Conservation (phyloP, 2,888 invertebrate genomes). For the Platycheirus rosarum region DNA sequence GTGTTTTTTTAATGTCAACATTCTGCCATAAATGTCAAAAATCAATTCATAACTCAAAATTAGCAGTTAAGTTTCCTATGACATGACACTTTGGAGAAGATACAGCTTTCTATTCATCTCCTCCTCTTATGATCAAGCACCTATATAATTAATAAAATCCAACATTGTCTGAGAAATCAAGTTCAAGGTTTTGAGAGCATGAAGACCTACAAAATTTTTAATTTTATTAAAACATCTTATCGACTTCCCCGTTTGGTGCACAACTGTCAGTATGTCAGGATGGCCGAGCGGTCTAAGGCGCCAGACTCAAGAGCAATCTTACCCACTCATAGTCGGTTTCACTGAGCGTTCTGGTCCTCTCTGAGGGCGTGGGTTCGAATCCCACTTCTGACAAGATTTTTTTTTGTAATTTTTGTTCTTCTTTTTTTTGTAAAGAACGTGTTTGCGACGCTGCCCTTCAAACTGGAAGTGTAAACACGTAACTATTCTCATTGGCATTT, state of each 20-base stretch:
- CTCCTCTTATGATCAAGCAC: too few relatives aligned
- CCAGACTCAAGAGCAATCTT: conserved; percentile 78
- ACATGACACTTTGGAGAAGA: too few relatives aligned
- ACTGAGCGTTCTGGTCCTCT: conserved; percentile 71
- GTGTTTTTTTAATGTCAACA: too few relatives aligned
- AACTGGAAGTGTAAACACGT: conserved; percentile 44
- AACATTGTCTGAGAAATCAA: too few relatives aligned
- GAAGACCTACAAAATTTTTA: background rate
- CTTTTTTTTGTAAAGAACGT: conserved; percentile 33
- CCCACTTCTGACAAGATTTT: conserved; percentile 66
- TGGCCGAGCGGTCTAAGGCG: conserved; percentile 78
- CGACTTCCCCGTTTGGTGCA: background rate
- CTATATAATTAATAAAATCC: too few relatives aligned
- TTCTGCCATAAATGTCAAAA: too few relatives aligned
- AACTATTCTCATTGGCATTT: conserved; percentile 50
- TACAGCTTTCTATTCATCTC: too few relatives aligned
- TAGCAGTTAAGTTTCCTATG: too few relatives aligned
- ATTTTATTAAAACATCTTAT: background rate
- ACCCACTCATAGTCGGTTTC: conserved; percentile 41
- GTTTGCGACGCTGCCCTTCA: conserved; percentile 31
- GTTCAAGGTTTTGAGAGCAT: too few relatives aligned
- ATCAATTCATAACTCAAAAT: too few relatives aligned
- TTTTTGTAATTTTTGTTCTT: conserved; percentile 28
- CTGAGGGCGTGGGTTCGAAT: conserved; percentile 72
- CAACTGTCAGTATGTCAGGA: conserved; percentile 71